Percentiles rank a stretch among this genome's conserved stretches.
phyloP scores from a whole-genome alignment of 1,140 invertebrate genomes.

The Hyles vespertilio region DNA sequence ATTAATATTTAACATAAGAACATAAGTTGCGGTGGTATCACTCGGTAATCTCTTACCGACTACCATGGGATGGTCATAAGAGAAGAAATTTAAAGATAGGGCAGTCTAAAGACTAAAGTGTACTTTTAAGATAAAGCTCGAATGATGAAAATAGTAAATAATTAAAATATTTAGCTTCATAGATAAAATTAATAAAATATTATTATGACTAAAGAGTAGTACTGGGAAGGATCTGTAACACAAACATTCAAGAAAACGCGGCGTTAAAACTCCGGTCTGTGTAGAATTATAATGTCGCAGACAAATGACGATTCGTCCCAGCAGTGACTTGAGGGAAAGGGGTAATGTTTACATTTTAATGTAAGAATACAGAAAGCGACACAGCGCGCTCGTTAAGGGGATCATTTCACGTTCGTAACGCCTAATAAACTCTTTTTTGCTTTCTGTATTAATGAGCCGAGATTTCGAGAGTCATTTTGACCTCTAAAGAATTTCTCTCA shows the following conservation, averaged over 20 bases:
- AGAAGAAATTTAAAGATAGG: too few relatives aligned
- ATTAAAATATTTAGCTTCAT: too few relatives aligned
- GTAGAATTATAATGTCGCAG: slow-evolving; percentile 37
- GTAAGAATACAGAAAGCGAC: slow-evolving; percentile 47
- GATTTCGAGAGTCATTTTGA: slow-evolving; percentile 12
- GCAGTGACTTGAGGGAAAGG: slow-evolving; percentile 50
- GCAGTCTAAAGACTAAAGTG: too few relatives aligned
- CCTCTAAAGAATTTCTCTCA: not conserved
- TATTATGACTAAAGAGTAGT: too few relatives aligned
- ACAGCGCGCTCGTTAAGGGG: slow-evolving; percentile 49
- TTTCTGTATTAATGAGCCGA: slow-evolving; percentile 43
- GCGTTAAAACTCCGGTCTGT: slow-evolving; percentile 35
- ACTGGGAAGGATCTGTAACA: too few relatives aligned
- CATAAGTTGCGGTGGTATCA: too few relatives aligned
- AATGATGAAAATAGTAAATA: too few relatives aligned
- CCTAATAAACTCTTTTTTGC: slow-evolving; percentile 45
- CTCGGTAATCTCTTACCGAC: too few relatives aligned
- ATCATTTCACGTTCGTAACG: slow-evolving; percentile 40
- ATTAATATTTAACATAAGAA: too few relatives aligned
- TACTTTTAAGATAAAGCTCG: too few relatives aligned
- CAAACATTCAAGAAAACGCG: not conserved
- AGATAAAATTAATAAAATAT: too few relatives aligned
- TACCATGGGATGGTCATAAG: too few relatives aligned
- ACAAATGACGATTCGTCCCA: slow-evolving; percentile 59
- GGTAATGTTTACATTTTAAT: slow-evolving; percentile 71